Base-by-base conservation (phyloP, 2,888 invertebrate genomes). In the Archaeoteleia sp. region DNA sequence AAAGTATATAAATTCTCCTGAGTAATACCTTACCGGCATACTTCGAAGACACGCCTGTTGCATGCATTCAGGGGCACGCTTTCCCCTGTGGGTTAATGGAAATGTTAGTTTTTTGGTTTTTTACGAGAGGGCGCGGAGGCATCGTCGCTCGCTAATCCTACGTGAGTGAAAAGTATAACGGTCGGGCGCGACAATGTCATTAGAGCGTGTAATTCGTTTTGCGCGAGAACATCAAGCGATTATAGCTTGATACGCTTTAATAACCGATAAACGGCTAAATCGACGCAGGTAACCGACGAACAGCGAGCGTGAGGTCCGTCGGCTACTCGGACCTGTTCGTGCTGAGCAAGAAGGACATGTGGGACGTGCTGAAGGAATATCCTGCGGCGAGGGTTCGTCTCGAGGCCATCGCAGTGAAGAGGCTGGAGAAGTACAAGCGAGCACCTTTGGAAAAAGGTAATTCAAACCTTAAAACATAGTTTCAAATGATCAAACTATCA, bases 261-360 rank as follows among this genome's bases (percentile, higher is more conserved):
- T 85, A 85, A 85, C 81, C 80, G 82, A 82, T 84, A 84, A 84
- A 82, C 83, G 82, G 82, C 83, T 84, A 83, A 82, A 82, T 84
- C 80, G 76, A 81, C 79, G 86, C 89, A 95, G 98, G 98, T 84
- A 98, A 98, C 89, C 91, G 98, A 85, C 91, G 98, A 87, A 98
- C 98, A 86, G 98, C 98, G 77, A 97, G 97, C 81, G 98, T 98
- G 78, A 91, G 96, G 78, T 98, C 97, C 63, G 98, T 98, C 71
- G 98, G 98, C 79, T 98, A 98, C 88, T 97, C 97, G 86, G 98
- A 98, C 88, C 91, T 98, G 81, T 98, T 98, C 89, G 97, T 98
- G 85, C 91, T 98, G 78, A 96, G 96, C 87, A 98, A 98, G 90
- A 96, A 96, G 89, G 98, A 98, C 89, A 96, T 98, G 94, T 98